Evolutionary conservation across 1,140 invertebrate species (phyloP), one percentile per base, ranked within the genome.

Genomic region (Drosophila kepulauana): DNA sequence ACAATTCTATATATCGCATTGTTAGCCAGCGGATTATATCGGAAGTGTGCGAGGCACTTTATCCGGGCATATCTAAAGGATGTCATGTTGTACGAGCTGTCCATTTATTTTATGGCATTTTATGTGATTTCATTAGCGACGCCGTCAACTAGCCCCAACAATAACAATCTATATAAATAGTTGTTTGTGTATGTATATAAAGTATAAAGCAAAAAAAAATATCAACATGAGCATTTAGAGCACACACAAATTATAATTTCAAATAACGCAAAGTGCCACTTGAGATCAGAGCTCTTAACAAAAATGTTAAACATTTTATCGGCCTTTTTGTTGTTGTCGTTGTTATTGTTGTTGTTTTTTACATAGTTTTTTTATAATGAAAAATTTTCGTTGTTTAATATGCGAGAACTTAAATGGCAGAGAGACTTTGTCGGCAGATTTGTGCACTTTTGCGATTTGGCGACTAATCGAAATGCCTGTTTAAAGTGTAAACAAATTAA

Each of bases 181-280:
- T 43, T 51, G 25, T 56, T 10, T 41, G 33, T 54, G 5, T n/a
- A n/a, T 54, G 13, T 57, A 62, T 66, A 79, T 69, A 59, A 81
- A 71, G 46, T 48, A 57, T 62, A 62, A 80, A 87, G 20, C 20
- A 25, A 25, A 25, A 25, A 25, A 66, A 66, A 78, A 56, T 25
- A 35, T 45, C 70, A 69, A 74, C 71, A 74, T 84, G 75, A 80
- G 65, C 76, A 82, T 85, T 82, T 82, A 82, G 80, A 80, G 76
- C 81, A 81, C 65, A 78, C 54, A 87, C 84, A 87, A 87, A 87
- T 87, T 89, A 89, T 89, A 90, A 90, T 89, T 89, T 89, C 81
- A 89, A 88, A 88, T 88, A 73, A 66, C 71, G 48, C 61, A 89
- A 90, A 89, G 85, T 89, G 85, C 86, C 86, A 89, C 85, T 89